These are phyloP conservation scores for Linhomoeus sp. DNA, from an alignment of 2,888 invertebrate species.

Conservation along the genomic window DNA sequence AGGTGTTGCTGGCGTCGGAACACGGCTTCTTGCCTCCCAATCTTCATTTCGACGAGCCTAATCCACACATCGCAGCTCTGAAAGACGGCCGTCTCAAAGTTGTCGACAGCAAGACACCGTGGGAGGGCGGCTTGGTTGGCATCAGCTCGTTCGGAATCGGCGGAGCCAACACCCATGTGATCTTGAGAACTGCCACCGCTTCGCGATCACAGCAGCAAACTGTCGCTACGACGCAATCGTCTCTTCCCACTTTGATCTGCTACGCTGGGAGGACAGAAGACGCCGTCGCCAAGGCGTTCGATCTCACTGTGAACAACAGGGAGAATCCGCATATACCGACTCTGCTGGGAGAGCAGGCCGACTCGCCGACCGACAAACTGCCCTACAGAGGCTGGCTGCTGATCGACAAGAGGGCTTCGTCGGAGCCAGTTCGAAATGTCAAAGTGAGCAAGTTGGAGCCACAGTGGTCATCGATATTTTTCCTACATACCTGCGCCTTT, in stretches of 20 bases:
- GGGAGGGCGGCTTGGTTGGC: slow-evolving; percentile 30
- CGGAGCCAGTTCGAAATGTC: neutral
- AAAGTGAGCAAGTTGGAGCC: slow-evolving; percentile 8
- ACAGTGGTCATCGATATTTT: no score
- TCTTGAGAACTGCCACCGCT: slow-evolving; percentile 11
- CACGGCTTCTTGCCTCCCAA: slow-evolving; percentile 66
- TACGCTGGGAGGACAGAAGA: neutral
- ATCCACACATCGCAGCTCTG: slow-evolving; percentile 64
- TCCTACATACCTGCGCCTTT: no score
- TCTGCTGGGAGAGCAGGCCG: neutral
- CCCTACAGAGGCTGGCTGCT: slow-evolving; percentile 56
- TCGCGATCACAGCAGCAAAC: no score
- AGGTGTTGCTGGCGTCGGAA: slow-evolving; percentile 65
- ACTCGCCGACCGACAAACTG: slow-evolving; percentile 43
- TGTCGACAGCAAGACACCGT: neutral
- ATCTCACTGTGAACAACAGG: no score
- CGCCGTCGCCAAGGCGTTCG: no score
- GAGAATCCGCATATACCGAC: no score
- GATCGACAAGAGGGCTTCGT: slow-evolving; percentile 36
- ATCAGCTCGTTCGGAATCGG: slow-evolving; percentile 94
- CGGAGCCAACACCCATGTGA: slow-evolving; percentile 39
- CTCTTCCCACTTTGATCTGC: slow-evolving; percentile 40
- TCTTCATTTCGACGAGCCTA: slow-evolving; percentile 61
- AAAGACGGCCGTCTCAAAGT: slow-evolving; percentile 59
- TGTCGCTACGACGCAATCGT: slow-evolving; percentile 20